A percentile compares a stretch with the other conserved stretches of the same genome.
Evolutionary conservation across 2,888 invertebrate species (phyloP).

Genomic region (Nemapogon koenigi): DNA sequence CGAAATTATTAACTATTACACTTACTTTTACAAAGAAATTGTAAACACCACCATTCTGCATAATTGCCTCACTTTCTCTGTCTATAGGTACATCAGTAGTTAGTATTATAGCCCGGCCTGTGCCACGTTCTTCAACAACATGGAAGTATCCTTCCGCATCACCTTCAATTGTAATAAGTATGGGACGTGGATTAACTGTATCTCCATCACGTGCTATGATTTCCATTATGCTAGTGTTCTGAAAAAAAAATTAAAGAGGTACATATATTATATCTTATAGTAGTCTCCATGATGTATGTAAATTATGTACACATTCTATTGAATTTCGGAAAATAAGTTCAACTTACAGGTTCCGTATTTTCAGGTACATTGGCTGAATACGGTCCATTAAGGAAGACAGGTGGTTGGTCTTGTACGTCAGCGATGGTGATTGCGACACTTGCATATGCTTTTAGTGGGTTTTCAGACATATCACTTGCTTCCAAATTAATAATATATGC

Average conservation of each 20-base stretch:
- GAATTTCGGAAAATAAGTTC: neutral
- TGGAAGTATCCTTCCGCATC: conserved; percentile 74
- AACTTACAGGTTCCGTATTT: conserved; percentile 68
- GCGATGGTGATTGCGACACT: conserved; percentile 76
- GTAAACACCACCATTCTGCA: conserved; percentile 81
- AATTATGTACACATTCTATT: neutral
- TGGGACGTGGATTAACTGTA: conserved; percentile 72
- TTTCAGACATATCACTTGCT: conserved; percentile 70
- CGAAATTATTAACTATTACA: too few species aligned
- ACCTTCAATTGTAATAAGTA: conserved; percentile 72
- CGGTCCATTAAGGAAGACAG: conserved; percentile 80
- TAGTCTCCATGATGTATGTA: neutral
- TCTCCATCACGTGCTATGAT: conserved; percentile 84
- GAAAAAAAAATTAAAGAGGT: conserved; percentile 18
- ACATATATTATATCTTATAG: neutral
- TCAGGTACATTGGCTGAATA: conserved; percentile 80
- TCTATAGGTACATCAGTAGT: conserved; percentile 73
- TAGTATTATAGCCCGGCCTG: conserved; percentile 63
- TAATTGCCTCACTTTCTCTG: conserved; percentile 74
- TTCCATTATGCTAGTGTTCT: conserved; percentile 71
- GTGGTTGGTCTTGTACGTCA: conserved; percentile 86
- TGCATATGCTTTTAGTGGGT: conserved; percentile 70
- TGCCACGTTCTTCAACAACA: conserved; percentile 60
- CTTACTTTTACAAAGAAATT: conserved; percentile 69
- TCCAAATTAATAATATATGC: conserved; percentile 74